Evolutionary conservation across 92 coral and sea anemone genomes (phyloP), one percentile per base, ranked within the genome.

Genomic region (Pocillopora grandis): DNA sequence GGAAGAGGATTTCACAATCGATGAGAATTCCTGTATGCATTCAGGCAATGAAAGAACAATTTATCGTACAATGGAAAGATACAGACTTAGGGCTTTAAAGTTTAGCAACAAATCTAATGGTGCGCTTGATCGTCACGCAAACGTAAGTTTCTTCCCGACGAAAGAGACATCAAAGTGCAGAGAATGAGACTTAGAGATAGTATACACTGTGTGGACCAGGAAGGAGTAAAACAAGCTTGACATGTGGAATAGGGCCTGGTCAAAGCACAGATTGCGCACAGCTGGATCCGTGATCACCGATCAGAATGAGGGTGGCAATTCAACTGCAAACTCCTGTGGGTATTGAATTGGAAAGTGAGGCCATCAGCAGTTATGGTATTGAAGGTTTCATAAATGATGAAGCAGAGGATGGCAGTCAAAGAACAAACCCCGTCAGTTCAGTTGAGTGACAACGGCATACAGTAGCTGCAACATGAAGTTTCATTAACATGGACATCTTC

Each of bases 261-360:
- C 95, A 59, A 82, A 82, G 77, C 93, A 87, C 84, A 66, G 95
- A 76, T 89, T 92, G 92, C 84, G 91, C 72, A 92, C 90, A 20
- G 84, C 91, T 21, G 85, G 80, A 63, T 83, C 88, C n/a, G n/a
- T n/a, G n/a, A 65, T 81, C 79, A 69, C 95, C 93, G 27, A 71
- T 90, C 49, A 85, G 80, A 74, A 56, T 75, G 79, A 87, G 95
- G 93, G 74, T 92, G 68, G 77, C 90, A 52, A 87, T 89, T 12
- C 85, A 92, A 72, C 75, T 92, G 13, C 92, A 92, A 82, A 90
- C 80, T 72, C 94, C 92, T 65, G 81, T 85, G 49, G 94, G 92
- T 8, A 77, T 87, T 36, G 84, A 83, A 64, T 79, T 81, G 13
- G 16, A 11, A 19, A 72, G 66, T 60, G 71, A 77, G 21, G 85